These are phyloP conservation scores for Druon quercuslanigerum DNA, from an alignment of 1,140 invertebrate genomes.

Conservation along the genomic window DNA sequence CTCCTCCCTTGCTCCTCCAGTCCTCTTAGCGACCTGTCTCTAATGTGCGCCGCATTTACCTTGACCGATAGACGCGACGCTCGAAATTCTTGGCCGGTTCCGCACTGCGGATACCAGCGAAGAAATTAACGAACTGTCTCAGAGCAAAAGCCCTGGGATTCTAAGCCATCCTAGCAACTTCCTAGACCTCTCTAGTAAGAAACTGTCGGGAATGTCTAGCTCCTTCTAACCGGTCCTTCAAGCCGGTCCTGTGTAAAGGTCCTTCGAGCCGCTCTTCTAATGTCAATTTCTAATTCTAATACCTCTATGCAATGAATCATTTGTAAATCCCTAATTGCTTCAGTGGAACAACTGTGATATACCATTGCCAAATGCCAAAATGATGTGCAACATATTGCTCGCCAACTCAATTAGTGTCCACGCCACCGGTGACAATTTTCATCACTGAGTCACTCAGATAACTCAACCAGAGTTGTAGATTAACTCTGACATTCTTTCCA, in stretches of 20 bases:
- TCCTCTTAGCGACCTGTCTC: slow-evolving; percentile 46
- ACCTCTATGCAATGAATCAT: too few relatives aligned
- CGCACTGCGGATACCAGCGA: slow-evolving; percentile 54
- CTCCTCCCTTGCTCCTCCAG: slow-evolving; percentile 49
- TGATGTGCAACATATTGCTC: too few relatives aligned
- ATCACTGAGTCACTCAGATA: too few relatives aligned
- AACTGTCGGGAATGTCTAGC: background rate
- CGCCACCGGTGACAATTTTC: too few relatives aligned
- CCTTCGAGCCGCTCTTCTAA: too few relatives aligned
- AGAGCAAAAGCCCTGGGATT: slow-evolving; percentile 42
- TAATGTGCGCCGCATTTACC: slow-evolving; percentile 71
- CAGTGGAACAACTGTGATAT: too few relatives aligned
- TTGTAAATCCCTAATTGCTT: too few relatives aligned
- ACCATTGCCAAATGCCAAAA: too few relatives aligned
- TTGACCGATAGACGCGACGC: slow-evolving; percentile 67
- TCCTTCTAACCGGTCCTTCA: too few relatives aligned
- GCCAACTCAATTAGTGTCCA: too few relatives aligned
- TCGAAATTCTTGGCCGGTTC: slow-evolving; percentile 63
- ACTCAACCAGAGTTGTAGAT: slow-evolving; percentile 10
- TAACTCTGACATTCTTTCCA: background rate
- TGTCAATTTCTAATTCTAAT: too few relatives aligned
- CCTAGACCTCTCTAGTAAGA: slow-evolving; percentile 37
- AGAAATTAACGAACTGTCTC: slow-evolving; percentile 52
- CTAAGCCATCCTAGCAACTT: slow-evolving; percentile 42
- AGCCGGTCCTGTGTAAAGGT: too few relatives aligned